Percentiles rank a stretch among this genome's conserved stretches.
Evolutionary conservation across 2,113 vertebrate genomes (phyloP).

Genomic region (Helogale parvula): DNA sequence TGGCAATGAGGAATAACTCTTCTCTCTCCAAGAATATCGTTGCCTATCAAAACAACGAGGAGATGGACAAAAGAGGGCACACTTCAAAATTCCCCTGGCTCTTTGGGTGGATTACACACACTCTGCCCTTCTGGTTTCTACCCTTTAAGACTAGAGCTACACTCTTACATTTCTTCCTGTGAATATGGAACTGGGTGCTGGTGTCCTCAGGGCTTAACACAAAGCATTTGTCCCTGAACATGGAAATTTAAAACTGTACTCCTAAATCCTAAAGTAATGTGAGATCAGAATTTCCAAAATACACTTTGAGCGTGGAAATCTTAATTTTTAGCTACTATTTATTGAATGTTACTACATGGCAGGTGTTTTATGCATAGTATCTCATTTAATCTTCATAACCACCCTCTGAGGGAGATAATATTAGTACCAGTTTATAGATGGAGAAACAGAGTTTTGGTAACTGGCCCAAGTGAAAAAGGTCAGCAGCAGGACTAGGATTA

Average conservation of each 20-base stretch:
- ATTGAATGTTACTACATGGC: not conserved
- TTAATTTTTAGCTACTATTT: not conserved
- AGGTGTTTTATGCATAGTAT: not conserved
- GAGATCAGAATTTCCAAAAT: not conserved
- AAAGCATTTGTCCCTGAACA: not conserved
- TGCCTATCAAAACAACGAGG: not conserved
- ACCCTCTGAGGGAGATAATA: not conserved
- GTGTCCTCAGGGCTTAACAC: not conserved
- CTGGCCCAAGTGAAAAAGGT: not conserved
- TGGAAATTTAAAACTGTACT: not conserved
- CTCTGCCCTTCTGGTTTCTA: not conserved
- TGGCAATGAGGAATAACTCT: not conserved
- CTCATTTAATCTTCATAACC: not conserved
- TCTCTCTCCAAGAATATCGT: not conserved
- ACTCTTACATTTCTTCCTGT: not conserved
- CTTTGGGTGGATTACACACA: not conserved
- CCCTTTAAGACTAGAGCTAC: not conserved
- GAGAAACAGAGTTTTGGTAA: not conserved
- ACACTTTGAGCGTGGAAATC: too few species aligned
- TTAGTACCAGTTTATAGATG: not conserved
- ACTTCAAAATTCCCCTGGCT: not conserved
- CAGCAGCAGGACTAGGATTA: not conserved
- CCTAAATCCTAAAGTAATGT: not conserved
- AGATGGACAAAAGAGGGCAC: not conserved
- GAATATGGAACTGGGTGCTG: not conserved